phyloP scores from a whole-genome alignment of 2,113 vertebrate genomes.

The Lepisosteus oculatus region DNA sequence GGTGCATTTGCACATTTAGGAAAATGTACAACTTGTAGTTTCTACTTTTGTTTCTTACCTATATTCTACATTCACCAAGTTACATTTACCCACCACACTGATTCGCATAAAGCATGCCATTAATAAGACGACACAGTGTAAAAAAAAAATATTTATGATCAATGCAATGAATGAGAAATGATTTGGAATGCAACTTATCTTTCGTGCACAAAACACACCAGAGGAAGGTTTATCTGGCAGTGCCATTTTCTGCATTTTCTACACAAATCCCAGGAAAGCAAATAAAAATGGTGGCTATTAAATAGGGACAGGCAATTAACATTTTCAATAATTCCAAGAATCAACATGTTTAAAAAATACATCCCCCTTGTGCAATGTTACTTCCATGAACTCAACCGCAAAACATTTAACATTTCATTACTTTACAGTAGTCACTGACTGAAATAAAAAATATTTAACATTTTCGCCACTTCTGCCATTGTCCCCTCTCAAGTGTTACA shows the following conservation, averaged over 20 bases:
- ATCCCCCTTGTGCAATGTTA: conserved; percentile 16
- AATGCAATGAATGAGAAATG: background rate
- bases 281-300: conserved; percentile 9
- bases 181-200: background rate
- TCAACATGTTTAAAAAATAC: conserved; percentile 14
- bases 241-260: conserved; percentile 2
- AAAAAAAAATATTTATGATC: background rate
- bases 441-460: no score
- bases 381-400: conserved; percentile 2
- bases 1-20: background rate
- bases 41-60: background rate
- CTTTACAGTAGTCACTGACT: no score
- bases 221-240: background rate
- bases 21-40: background rate
- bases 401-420: conserved; percentile 2
- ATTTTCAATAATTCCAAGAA: conserved; percentile 14
- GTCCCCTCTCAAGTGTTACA: no score
- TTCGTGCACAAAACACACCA: background rate
- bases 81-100: no score
- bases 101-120: no score
- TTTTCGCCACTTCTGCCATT: no score
- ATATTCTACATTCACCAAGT: background rate
- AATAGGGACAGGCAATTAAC: background rate
- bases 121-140: background rate
- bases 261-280: background rate